Conservation (phyloP, 2,797 vertebrate genomes). For the Cheirogaleus major region DNA sequence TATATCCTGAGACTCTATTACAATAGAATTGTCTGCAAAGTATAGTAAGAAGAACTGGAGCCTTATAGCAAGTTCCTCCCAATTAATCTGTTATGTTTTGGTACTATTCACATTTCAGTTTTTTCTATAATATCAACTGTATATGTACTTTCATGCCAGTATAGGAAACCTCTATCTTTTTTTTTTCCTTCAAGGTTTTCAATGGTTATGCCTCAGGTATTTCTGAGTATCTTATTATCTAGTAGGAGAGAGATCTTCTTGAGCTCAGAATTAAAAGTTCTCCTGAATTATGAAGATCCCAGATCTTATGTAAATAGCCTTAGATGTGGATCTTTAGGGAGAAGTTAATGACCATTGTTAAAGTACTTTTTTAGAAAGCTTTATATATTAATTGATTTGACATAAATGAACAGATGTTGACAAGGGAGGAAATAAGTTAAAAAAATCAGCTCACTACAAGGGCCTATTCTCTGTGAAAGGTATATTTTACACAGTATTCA, state of each 20-base stretch:
- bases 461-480: background rate
- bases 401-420: background rate
- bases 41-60: background rate
- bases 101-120: background rate
- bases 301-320: constrained; percentile 61
- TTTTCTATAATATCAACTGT: background rate
- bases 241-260: background rate
- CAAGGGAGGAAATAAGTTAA: constrained; percentile 4
- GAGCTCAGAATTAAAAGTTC: constrained; percentile 62
- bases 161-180: background rate
- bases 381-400: constrained; percentile 34
- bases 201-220: constrained; percentile 64
- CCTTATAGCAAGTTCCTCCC: background rate
- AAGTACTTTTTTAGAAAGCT: background rate
- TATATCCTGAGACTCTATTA: constrained; percentile 35
- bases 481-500: constrained; percentile 38
- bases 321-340: constrained; percentile 1
- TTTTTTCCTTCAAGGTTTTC: constrained; percentile 40
- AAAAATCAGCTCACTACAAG: background rate
- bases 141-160: constrained; percentile 3
- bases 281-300: constrained; percentile 47
- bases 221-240: constrained; percentile 49
- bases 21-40: background rate
- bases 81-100: background rate
- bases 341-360: constrained; percentile 37